Evolutionary conservation across 2,797 vertebrate genomes (phyloP), one percentile per base, ranked within the genome.

Genomic region (Diplodus sargus): DNA sequence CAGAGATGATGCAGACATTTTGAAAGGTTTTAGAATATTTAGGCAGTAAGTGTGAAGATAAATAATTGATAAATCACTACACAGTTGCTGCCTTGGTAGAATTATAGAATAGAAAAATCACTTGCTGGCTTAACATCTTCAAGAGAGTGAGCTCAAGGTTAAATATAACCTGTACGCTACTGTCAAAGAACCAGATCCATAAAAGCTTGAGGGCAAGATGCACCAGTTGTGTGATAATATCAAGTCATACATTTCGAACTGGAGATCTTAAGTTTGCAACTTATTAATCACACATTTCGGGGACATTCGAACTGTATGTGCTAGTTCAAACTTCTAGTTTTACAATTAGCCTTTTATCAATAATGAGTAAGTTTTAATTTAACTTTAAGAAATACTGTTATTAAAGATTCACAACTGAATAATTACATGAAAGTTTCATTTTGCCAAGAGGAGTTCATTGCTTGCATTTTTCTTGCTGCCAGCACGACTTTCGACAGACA

Each of bases 11-110:
- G 18, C 20, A 48, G 43, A 56, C 30, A 34, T 20, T 49, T 42
- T 48, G 15, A 47, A 34, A 39, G 54, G 52, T 58, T 58, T 63
- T 62, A 18, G 22, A 61, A 52, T 51, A 70, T 77, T 68, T 57
- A 54, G 34, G 18, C 12, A 13, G 49, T n/a, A 23, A 63, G 75
- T 51, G 56, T 28, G 18, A 30, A 25, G 6, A 58, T 79, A n/a
- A 52, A 67, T 76, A 23, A 62, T 28, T 52, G 25, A 79, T 75
- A 4, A 71, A 45, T 47, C 52, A 58, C 42, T 17, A 2, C 22
- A 51, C 17, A 10, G 42, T 14, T 2, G 25, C 28, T 23, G 60
- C 47, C 15, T 56, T 0, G 28, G 5, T 9, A 6, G 45, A 48
- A 30, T 62, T 49, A 12, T 42, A 12, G 70, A 25, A 25, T 25